These are phyloP conservation scores for Phortica okadai DNA, from an alignment of 2,888 invertebrate genomes.

Conservation along the genomic window DNA sequence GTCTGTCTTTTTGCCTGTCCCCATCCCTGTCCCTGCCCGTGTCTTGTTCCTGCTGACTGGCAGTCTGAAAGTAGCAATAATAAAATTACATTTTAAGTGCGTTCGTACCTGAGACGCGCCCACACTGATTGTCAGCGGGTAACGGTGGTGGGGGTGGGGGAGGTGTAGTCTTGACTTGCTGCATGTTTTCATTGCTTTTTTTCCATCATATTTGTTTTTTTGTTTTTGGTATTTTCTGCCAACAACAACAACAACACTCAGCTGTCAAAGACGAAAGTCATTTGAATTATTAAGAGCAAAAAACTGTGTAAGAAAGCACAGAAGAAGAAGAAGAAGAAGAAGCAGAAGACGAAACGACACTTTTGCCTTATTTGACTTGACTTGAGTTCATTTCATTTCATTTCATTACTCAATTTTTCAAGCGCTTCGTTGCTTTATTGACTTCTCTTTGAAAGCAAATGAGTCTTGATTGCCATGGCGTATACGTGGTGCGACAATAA, in stretches of 20 bases:
- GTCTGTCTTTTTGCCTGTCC: background rate
- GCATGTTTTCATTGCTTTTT: too few relatives aligned
- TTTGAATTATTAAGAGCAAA: constrained; percentile 28
- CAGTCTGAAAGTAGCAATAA: constrained; percentile 66
- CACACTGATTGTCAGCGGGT: background rate
- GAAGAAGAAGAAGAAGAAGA: background rate
- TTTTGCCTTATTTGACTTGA: too few relatives aligned
- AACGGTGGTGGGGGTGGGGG: too few relatives aligned
- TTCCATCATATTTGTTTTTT: too few relatives aligned
- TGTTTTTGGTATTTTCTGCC: too few relatives aligned
- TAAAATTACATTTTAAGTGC: constrained; percentile 71
- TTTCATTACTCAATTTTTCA: background rate
- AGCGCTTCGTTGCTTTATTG: background rate
- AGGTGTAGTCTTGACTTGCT: too few relatives aligned
- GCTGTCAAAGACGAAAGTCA: constrained; percentile 11
- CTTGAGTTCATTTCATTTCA: too few relatives aligned
- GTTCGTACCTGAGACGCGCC: constrained; percentile 28
- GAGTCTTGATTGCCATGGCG: background rate
- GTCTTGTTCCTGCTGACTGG: constrained; percentile 32
- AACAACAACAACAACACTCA: constrained; percentile 31
- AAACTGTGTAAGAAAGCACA: constrained; percentile 27
- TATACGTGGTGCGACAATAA: too few relatives aligned
- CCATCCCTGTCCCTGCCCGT: background rate
- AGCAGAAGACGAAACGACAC: background rate
- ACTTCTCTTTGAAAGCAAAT: background rate